A percentile compares a stretch with the other conserved stretches of the same genome.
These are phyloP conservation scores for Triplophysa rosa DNA, from an alignment of 2,113 vertebrate genomes.

Conservation along the genomic window DNA sequence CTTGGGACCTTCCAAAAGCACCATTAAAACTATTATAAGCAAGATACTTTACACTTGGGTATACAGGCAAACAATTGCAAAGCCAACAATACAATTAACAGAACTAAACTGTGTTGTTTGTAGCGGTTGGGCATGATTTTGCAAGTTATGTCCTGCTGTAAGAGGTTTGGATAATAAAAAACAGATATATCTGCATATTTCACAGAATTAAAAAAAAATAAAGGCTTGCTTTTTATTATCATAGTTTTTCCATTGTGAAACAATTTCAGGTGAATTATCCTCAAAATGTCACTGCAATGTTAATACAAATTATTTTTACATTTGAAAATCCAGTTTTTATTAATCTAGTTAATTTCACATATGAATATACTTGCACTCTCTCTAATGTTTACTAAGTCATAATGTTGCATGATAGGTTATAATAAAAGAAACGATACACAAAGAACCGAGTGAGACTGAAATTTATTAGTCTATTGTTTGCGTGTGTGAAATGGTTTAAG, in stretches of 20 bases:
- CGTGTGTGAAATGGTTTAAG: slow-evolving; percentile 79
- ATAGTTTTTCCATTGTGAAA: too few relatives aligned
- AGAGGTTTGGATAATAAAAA: not conserved
- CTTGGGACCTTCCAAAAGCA: slow-evolving; percentile 5
- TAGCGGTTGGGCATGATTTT: not conserved
- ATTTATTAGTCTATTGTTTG: slow-evolving; percentile 89
- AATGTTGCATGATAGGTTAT: not conserved
- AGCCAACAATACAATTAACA: slow-evolving; percentile 18
- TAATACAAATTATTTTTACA: too few relatives aligned
- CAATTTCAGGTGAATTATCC: too few relatives aligned
- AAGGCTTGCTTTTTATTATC: too few relatives aligned
- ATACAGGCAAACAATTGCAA: not conserved
- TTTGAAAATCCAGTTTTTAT: too few relatives aligned
- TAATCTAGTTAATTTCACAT: too few relatives aligned
- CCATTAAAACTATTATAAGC: slow-evolving; percentile 40
- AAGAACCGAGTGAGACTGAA: slow-evolving; percentile 71
- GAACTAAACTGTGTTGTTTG: not conserved
- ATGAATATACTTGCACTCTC: too few relatives aligned
- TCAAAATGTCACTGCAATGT: too few relatives aligned
- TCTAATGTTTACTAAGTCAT: not conserved
- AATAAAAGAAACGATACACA: not conserved
- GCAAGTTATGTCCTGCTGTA: not conserved
- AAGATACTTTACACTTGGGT: slow-evolving; percentile 17
- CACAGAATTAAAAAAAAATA: too few relatives aligned
- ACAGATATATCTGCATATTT: too few relatives aligned